These are phyloP conservation scores for Podargus strigoides DNA, from an alignment of 2,797 vertebrate species.

Conservation along the genomic window DNA sequence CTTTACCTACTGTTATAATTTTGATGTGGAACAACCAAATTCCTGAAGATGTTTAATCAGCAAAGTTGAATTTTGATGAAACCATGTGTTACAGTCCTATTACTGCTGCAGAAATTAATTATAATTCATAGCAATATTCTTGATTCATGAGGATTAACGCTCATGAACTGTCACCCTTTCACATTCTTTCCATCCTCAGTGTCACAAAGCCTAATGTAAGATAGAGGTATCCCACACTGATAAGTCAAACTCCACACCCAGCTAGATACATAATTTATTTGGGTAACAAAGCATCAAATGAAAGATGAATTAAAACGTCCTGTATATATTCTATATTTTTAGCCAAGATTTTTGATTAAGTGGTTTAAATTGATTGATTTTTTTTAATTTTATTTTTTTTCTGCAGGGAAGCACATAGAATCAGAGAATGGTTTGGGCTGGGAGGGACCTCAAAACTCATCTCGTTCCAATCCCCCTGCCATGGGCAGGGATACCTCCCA, in stretches of 20 bases:
- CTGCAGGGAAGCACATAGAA: rapidly evolving
- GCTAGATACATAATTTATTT: not conserved
- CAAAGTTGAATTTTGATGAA: constrained; percentile 1
- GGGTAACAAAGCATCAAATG: not conserved
- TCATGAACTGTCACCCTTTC: not conserved
- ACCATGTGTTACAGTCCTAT: not conserved
- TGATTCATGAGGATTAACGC: not conserved
- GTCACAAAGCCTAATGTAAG: not conserved
- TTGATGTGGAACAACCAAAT: not conserved
- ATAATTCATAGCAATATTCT: not conserved
- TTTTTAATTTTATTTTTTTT: not conserved
- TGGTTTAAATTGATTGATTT: not conserved
- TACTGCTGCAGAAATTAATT: not conserved
- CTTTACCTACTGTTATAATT: not conserved
- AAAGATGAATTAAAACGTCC: not conserved
- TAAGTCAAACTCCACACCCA: not conserved
- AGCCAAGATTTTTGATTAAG: not conserved
- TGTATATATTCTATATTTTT: not conserved
- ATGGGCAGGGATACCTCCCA: too few species aligned
- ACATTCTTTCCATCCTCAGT: not conserved
- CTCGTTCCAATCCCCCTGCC: too few species aligned
- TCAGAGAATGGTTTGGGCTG: too few species aligned
- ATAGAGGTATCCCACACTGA: not conserved
- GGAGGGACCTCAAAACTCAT: too few species aligned
- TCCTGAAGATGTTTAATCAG: constrained; percentile 35